A percentile compares a stretch with the other conserved stretches of the same genome.
Conservation (phyloP, 2,888 invertebrate genomes). For the Drosophila yooni region DNA sequence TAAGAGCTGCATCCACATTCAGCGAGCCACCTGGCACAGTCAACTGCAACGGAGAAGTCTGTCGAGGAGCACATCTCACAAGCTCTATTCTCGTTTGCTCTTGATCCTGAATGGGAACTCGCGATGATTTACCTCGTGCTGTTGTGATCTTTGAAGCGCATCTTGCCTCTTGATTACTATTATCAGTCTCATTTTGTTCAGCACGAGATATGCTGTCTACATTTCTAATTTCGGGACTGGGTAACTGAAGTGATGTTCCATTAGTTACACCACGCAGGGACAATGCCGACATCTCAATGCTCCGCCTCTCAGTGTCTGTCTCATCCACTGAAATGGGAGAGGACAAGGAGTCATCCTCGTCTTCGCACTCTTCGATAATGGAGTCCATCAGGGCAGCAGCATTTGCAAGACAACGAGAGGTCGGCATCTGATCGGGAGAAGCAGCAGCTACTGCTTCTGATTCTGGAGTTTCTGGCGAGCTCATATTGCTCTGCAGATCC, state of each 20-base stretch:
- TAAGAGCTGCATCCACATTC: background rate
- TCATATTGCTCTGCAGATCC: conserved; percentile 15
- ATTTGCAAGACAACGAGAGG: background rate
- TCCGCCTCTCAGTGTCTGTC: background rate
- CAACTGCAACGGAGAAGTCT: background rate
- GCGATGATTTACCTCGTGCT: background rate
- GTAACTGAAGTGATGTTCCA: background rate
- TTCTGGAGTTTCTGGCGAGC: conserved; percentile 16
- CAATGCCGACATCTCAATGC: background rate
- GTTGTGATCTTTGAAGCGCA: background rate
- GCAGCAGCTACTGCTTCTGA: background rate
- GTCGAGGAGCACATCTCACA: background rate
- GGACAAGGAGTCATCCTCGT: conserved; percentile 11
- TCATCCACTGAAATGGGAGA: conserved; percentile 8
- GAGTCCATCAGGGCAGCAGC: conserved; percentile 16
- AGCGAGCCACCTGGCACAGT: background rate
- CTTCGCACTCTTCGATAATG: conserved; percentile 39
- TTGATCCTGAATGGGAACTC: background rate
- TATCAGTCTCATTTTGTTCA: background rate
- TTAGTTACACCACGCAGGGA: conserved; percentile 38
- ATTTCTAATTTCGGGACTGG: conserved; percentile 5
- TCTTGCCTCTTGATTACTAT: background rate
- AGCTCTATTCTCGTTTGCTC: conserved; percentile 26
- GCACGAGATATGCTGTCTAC: background rate
- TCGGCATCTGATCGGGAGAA: background rate